A percentile compares a stretch with the other conserved stretches of the same genome.
phyloP scores from a whole-genome alignment of 64 coral and sea anemone genomes.

The Stichodactyla helianthus region DNA sequence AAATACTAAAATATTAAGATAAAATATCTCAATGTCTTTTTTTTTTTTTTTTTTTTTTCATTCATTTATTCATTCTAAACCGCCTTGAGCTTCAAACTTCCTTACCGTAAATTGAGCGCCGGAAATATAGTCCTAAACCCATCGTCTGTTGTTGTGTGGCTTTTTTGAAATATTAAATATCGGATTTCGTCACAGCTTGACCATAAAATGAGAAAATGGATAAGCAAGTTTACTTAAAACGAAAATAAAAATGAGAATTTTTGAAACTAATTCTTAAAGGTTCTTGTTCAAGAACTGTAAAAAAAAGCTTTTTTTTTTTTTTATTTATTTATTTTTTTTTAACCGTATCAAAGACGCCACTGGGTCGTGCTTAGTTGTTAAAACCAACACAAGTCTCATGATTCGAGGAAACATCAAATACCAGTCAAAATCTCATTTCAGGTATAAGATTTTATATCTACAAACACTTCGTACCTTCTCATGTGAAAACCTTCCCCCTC shows the following conservation, averaged over 20 bases:
- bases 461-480: neutral
- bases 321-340: too few relatives aligned
- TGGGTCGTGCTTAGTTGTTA: neutral
- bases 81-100: neutral
- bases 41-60: neutral
- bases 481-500: neutral
- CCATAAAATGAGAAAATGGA: neutral
- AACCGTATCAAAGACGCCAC: neutral
- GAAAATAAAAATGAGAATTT: neutral
- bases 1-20: neutral
- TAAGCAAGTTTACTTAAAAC: neutral
- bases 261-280: neutral
- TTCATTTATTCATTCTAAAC: neutral
- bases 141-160: neutral
- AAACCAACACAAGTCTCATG: neutral
- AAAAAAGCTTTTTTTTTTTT: too few relatives aligned
- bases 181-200: neutral
- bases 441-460: neutral
- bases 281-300: neutral
- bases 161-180: neutral
- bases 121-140: neutral
- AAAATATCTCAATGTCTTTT: neutral
- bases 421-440: neutral
- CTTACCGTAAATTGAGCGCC: neutral
- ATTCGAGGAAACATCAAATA: neutral